Conservation (phyloP, 1,140 invertebrate genomes). For the Druon quercuslanigerum region DNA sequence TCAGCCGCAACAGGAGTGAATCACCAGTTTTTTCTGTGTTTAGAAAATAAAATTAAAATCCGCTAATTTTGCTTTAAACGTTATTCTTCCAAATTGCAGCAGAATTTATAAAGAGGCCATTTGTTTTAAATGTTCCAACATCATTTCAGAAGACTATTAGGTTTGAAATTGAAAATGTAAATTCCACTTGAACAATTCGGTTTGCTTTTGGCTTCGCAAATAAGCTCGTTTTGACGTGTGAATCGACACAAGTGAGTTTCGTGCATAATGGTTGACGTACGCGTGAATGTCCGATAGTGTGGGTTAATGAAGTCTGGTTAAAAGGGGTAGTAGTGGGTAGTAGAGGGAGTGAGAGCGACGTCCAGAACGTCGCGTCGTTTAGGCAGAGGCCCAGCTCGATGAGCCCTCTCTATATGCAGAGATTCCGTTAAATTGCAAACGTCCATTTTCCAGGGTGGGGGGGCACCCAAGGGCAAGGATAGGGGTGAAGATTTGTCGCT, state of each 20-base stretch:
- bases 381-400: slow-evolving; percentile 52
- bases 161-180: no score
- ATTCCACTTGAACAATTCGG: no score
- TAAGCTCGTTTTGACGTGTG: neutral
- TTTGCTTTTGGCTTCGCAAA: no score
- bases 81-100: no score
- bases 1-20: no score
- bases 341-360: slow-evolving; percentile 44
- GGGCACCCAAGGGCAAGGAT: slow-evolving; percentile 7
- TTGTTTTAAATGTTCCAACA: no score
- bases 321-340: slow-evolving; percentile 46
- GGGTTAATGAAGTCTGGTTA: neutral
- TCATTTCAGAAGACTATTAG: no score
- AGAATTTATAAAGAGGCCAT: no score
- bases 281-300: neutral
- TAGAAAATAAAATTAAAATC: no score
- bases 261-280: neutral
- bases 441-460: slow-evolving; percentile 47
- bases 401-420: slow-evolving; percentile 65
- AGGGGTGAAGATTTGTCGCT: slow-evolving; percentile 30
- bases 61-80: no score
- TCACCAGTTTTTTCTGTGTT: no score
- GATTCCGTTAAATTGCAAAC: slow-evolving; percentile 63
- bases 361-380: slow-evolving; percentile 55
- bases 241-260: neutral